Evolutionary conservation across 2,888 invertebrate species (phyloP).

Genomic region (Maniola hyperantus): DNA sequence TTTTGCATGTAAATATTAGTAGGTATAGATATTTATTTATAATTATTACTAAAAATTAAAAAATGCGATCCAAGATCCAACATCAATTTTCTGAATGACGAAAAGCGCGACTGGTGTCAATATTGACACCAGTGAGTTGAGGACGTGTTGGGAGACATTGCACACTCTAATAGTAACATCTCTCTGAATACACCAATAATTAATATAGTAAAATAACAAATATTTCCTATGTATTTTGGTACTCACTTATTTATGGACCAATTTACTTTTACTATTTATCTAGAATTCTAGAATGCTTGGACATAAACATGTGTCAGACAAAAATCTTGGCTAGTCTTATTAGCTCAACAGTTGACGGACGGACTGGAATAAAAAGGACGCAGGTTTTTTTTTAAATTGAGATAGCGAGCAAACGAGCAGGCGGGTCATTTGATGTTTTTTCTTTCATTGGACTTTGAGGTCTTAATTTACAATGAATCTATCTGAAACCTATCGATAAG

Average conservation of each 20-base stretch:
- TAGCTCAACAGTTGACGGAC: neutral
- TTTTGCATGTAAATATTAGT: too few species aligned
- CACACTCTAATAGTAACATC: neutral
- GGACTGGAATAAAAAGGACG: neutral
- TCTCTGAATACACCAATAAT: constrained; percentile 39
- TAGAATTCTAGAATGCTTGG: too few species aligned
- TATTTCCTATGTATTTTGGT: neutral
- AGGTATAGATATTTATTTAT: too few species aligned
- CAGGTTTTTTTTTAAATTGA: too few species aligned
- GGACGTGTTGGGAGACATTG: neutral
- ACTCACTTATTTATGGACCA: neutral
- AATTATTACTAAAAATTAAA: too few species aligned
- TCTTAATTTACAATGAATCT: too few species aligned
- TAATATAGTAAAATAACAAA: constrained; percentile 21
- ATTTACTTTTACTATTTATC: neutral
- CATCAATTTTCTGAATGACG: neutral
- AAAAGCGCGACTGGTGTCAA: neutral
- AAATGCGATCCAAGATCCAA: too few species aligned
- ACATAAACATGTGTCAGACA: neutral
- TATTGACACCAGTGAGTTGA: neutral
- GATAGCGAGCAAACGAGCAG: too few species aligned
- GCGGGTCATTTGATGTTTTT: too few species aligned
- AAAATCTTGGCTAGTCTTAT: neutral
- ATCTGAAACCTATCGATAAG: too few species aligned
- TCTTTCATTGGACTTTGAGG: too few species aligned